phyloP scores from a whole-genome alignment of 2,113 vertebrate species.

The Perognathus longimembris region DNA sequence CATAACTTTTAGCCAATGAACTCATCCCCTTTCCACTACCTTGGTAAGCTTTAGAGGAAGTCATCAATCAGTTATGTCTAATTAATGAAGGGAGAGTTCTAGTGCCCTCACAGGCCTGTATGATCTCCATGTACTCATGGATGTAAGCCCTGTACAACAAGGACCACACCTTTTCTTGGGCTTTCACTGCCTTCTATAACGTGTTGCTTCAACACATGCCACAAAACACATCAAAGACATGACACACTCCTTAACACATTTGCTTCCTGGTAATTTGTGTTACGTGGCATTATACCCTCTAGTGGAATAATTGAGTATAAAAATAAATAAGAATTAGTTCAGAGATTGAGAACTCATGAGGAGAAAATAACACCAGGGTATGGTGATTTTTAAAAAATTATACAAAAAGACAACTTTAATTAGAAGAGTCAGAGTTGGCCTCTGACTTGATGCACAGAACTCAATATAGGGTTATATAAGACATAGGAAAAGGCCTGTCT shows the following conservation, averaged over 20 bases:
- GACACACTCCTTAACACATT: neutral
- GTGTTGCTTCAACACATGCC: neutral
- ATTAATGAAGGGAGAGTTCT: neutral
- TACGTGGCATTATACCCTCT: constrained; percentile 3
- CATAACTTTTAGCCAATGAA: neutral
- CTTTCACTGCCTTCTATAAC: neutral
- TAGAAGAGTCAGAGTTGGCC: too few species aligned
- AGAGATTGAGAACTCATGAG: neutral
- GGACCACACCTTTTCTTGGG: neutral
- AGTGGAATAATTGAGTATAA: constrained; percentile 16
- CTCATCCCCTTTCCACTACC: neutral
- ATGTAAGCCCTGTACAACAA: neutral
- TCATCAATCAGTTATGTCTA: neutral
- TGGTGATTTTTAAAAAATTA: neutral
- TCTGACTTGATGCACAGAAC: too few species aligned
- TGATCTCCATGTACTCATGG: neutral
- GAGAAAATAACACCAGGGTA: neutral
- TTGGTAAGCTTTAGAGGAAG: neutral
- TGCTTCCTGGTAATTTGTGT: neutral
- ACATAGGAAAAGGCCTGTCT: neutral
- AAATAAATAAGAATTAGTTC: constrained; percentile 30
- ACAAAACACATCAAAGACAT: neutral
- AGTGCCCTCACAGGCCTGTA: neutral
- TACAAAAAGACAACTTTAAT: neutral
- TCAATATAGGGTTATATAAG: neutral